Evolutionary conservation across 1,140 invertebrate species (phyloP), one percentile per base, ranked within the genome.

Genomic region (Cotesia chilonis): DNA sequence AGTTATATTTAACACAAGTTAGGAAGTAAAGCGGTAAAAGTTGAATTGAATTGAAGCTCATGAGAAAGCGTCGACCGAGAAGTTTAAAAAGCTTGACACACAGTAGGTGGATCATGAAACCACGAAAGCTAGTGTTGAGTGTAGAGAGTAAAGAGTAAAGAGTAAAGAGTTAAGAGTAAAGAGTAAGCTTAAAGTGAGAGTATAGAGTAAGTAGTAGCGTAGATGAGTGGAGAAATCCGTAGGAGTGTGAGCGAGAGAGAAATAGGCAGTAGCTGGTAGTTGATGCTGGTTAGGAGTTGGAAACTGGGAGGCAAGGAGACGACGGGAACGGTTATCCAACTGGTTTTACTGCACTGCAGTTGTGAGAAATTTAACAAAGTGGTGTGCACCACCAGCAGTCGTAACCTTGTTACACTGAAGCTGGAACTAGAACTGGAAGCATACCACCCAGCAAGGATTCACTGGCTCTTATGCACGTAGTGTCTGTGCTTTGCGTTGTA

Each of bases 291-390:
- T 47, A 28, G 28, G 28, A 28, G 28, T 28, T 28, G 28, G 28
- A 3, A 28, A 5, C 41, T 6, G 41, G 10, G 41, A 47, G 6
- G 63, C 63, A 12, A 35, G 36, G 37, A 35, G 35, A 20, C 4
- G 7, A n/a, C 37, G 10, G 63, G 20, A 20, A 51, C 66, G 51
- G 52, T 41, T 20, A 66, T 66, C 51, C 66, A 68, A 41, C 51
- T 51, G 41, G 74, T 65, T 70, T 75, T 75, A 65, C 57, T 75
- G 74, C 74, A 75, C 66, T 75, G 74, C 74, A 75, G 74, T 72
- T 72, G 67, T 54, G 52, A 66, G 52, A 68, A 68, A 75, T 75
- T 72, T 72, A 47, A 69, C 67, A 69, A 64, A 72, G 72, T 69
- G 66, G 60, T 65, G 38, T 63, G 63, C 12, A 38, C n/a, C 41